These are phyloP conservation scores for Podarcis raffonei DNA, from an alignment of 2,113 vertebrate genomes.

Conservation along the genomic window DNA sequence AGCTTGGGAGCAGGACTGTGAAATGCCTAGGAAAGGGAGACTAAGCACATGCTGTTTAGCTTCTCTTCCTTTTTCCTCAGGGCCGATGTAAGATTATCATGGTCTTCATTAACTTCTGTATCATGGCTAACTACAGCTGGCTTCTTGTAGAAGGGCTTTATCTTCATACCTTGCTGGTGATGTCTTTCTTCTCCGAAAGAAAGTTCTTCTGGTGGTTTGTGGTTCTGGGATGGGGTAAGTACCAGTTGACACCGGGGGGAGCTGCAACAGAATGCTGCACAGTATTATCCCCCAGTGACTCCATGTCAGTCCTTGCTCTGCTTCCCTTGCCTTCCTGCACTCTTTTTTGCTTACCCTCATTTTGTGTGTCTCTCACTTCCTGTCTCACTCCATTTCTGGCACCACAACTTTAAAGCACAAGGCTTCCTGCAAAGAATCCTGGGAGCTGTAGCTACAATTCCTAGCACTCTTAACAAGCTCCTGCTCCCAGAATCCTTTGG, in stretches of 20 bases:
- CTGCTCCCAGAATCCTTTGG: too few relatives aligned
- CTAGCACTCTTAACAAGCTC: too few relatives aligned
- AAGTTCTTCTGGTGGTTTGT: constrained; percentile 88
- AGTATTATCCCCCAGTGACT: not conserved
- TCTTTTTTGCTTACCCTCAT: not conserved
- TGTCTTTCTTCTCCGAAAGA: constrained; percentile 90
- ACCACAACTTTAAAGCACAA: too few relatives aligned
- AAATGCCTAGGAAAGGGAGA: not conserved
- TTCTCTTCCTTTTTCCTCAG: constrained; percentile 75
- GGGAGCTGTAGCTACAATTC: too few relatives aligned
- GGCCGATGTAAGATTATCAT: constrained; percentile 88
- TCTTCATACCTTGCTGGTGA: constrained; percentile 87
- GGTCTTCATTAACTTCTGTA: constrained; percentile 93
- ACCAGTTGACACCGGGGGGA: not conserved
- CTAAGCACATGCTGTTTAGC: constrained; percentile 34
- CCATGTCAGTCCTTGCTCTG: too few relatives aligned
- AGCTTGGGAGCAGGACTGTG: not conserved
- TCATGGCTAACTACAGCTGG: constrained; percentile 96
- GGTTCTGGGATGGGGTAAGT: constrained; percentile 89
- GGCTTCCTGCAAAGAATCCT: too few relatives aligned
- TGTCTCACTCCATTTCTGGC: too few relatives aligned
- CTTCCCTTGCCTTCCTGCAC: not conserved
- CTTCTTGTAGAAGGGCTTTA: constrained; percentile 92
- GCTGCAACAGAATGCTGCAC: not conserved
- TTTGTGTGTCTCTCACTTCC: not conserved